Base-by-base conservation (phyloP, 1,140 invertebrate genomes). In the Trissolcus basalis region DNA sequence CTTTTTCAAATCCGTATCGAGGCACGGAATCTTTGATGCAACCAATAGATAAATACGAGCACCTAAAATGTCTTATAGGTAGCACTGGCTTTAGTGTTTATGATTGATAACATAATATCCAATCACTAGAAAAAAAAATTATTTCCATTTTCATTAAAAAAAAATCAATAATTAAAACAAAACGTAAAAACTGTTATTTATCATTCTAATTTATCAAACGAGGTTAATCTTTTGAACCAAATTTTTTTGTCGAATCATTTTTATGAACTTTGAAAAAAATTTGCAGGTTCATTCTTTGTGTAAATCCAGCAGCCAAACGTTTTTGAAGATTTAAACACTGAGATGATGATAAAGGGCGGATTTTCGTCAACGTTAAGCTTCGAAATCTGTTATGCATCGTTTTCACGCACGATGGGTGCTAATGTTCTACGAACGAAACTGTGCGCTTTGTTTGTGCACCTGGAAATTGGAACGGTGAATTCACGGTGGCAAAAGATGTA, bases 401-500 rank as follows among this genome's bases (percentile, higher is more conserved):
- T 70, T 70, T 63, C 55, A 70, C 39, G 65, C 54, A 59, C 59
- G 65, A 65, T 70, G 60, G 65, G 73, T 76, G 73, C 59, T 70
- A 64, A 76, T 70, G 60, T 70, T 67, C 67, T 55, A 56, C 9
- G 55, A 61, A 67, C 58, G 59, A 79, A 82, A 64, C 67, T 74
- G 82, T 61, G 73, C 19, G 68, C 49, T 65, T 81, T 84, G 80
- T 83, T 84, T 83, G 80, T 80, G 81, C 83, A 85, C 83, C 83
- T 85, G 82, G 83, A 71, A 68, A 63, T 61, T 36, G 65, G 75
- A 77, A 82, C 78, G 53, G 55, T 56, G 56, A 49, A 65, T 64
- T 71, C 44, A 76, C 59, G 63, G 59, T 60, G 64, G 59, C 36
- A 69, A 75, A 56, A 76, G 71, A 75, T 53, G 33, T 47, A 27